These are phyloP conservation scores for Aepyceros melampus DNA, from an alignment of 2,113 vertebrate species.

Conservation along the genomic window DNA sequence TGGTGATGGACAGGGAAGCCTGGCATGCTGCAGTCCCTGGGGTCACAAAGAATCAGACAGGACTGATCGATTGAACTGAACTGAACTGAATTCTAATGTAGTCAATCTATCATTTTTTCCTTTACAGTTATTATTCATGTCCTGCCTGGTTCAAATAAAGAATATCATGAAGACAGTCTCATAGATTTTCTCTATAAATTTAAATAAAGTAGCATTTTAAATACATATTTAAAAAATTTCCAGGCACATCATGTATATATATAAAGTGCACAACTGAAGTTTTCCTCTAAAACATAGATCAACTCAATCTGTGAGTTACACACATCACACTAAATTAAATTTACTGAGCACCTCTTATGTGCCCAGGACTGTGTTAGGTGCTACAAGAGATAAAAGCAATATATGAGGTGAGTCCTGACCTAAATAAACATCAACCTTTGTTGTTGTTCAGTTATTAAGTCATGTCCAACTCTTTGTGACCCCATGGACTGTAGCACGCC, in stretches of 20 bases:
- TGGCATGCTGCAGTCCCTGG: not conserved
- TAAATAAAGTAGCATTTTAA: constrained; percentile 1
- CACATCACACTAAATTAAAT: not conserved
- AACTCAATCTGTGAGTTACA: not conserved
- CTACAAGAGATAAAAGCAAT: not conserved
- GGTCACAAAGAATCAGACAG: not conserved
- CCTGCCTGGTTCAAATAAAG: not conserved
- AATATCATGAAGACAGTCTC: not conserved
- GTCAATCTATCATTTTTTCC: not conserved
- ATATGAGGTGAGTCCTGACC: not conserved
- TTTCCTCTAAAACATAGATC: constrained; percentile 6
- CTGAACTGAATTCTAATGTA: not conserved
- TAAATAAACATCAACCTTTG: not conserved
- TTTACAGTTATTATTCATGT: not conserved
- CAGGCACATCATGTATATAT: not conserved
- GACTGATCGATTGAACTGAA: not conserved
- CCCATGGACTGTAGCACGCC: not conserved
- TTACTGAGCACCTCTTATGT: not conserved
- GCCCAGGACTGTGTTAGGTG: not conserved
- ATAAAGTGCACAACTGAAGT: constrained; percentile 17
- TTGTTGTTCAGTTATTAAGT: not conserved
- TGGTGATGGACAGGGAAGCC: not conserved
- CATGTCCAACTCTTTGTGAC: accelerated
- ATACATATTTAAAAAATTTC: not conserved
- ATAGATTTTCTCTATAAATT: constrained; percentile 2